A percentile compares a stretch with the other conserved stretches of the same genome.
Conservation (phyloP, 2,113 vertebrate species). For the Macquaria ambigua region DNA sequence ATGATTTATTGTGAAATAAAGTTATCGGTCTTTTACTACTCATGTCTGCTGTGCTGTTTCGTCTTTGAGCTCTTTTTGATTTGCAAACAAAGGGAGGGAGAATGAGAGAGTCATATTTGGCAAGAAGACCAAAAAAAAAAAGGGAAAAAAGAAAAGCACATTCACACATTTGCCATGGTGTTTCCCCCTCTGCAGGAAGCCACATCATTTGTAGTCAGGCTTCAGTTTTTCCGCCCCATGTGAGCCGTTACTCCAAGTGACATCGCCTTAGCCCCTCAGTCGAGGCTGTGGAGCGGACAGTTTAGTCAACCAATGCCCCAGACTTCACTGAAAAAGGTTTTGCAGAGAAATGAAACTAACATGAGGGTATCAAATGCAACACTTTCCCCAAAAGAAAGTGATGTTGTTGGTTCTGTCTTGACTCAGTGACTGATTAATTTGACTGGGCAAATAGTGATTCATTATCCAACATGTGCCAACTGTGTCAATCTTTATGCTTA, state of each 20-base stretch:
- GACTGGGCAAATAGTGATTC: neutral
- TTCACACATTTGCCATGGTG: constrained; percentile 68
- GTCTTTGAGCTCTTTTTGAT: constrained; percentile 15
- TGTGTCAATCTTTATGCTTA: neutral
- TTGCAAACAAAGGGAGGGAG: constrained; percentile 16
- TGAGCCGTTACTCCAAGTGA: constrained; percentile 60
- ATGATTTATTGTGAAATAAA: constrained; percentile 62
- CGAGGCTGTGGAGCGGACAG: constrained; percentile 23
- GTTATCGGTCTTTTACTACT: neutral
- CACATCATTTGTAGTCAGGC: constrained; percentile 69
- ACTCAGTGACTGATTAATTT: constrained; percentile 16
- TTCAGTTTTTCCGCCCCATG: constrained; percentile 53
- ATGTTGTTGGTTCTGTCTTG: neutral
- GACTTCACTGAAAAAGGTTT: neutral
- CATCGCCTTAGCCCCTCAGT: constrained; percentile 19
- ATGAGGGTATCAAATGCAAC: neutral
- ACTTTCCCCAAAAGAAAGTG: constrained; percentile 23
- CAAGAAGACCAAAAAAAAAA: constrained; percentile 14
- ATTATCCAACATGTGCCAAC: neutral
- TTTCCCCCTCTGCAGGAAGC: constrained; percentile 78
- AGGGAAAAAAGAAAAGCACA: constrained; percentile 27
- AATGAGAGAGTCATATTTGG: constrained; percentile 36
- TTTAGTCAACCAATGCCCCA: constrained; percentile 28
- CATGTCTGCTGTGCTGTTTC: constrained; percentile 20
- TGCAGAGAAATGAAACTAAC: constrained; percentile 56